phyloP scores from a whole-genome alignment of 2,797 vertebrate species.

The Gadopsis bispinosus region DNA sequence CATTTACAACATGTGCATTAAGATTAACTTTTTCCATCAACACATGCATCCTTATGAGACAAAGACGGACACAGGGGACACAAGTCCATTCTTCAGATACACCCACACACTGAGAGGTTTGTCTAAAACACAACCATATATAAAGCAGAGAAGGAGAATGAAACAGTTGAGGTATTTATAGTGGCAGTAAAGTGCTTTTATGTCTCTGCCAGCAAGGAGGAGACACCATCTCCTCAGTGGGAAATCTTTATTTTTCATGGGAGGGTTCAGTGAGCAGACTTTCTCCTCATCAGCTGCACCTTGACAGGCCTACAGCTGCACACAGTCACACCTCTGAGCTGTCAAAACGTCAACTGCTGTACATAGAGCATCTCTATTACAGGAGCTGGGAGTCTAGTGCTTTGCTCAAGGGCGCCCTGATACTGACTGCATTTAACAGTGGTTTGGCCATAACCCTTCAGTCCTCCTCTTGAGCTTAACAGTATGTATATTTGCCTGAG shows the following conservation, averaged over 20 bases:
- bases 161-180: constrained; percentile 63
- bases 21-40: not conserved
- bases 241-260: constrained; percentile 72
- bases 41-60: not conserved
- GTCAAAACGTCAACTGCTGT: constrained; percentile 59
- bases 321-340: constrained; percentile 64
- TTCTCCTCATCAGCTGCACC: constrained; percentile 64
- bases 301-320: constrained; percentile 67
- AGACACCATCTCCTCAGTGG: constrained; percentile 57
- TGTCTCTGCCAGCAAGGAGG: constrained; percentile 58
- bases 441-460: constrained; percentile 18
- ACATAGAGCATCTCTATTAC: constrained; percentile 60
- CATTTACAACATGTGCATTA: constrained; percentile 32
- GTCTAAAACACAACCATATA: constrained; percentile 18
- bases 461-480: constrained; percentile 28
- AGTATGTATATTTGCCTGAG: constrained; percentile 14
- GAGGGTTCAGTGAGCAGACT: constrained; percentile 67
- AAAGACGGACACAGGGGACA: not conserved
- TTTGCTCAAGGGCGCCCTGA: constrained; percentile 61
- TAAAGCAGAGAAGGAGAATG: constrained; percentile 33
- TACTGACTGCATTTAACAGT: constrained; percentile 35
- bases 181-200: constrained; percentile 65
- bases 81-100: constrained; percentile 14
- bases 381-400: constrained; percentile 46
- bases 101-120: not conserved